Conservation (phyloP, 2,113 vertebrate species). For the Megaleporinus macrocephalus region DNA sequence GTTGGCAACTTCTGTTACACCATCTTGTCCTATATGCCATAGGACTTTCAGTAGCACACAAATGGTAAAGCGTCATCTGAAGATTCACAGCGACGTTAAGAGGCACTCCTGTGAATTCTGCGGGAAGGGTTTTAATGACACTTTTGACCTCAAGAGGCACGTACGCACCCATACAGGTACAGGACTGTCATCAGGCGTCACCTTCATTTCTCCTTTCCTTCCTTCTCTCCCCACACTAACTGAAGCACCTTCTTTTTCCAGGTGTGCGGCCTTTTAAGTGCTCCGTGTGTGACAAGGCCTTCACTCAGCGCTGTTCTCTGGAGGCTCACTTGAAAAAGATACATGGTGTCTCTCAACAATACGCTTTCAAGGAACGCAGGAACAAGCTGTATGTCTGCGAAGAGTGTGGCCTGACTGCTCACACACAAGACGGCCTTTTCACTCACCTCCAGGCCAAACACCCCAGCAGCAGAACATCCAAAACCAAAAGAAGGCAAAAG, state of each 20-base stretch:
- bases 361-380: conserved; percentile 84
- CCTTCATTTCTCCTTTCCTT: not conserved
- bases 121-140: conserved; percentile 86
- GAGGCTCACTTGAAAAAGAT: conserved; percentile 88
- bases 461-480: conserved; percentile 74
- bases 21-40: conserved; percentile 71
- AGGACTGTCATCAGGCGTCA: not conserved
- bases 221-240: not conserved
- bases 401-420: conserved; percentile 85
- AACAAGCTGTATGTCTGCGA: conserved; percentile 87
- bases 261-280: conserved; percentile 89
- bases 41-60: conserved; percentile 83
- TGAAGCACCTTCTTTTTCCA: not conserved
- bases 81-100: conserved; percentile 85
- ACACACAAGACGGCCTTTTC: conserved; percentile 82
- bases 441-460: conserved; percentile 77
- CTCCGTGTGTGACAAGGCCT: conserved; percentile 84
- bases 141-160: conserved; percentile 73
- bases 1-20: not conserved
- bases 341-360: conserved; percentile 83
- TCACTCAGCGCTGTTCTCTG: conserved; percentile 87
- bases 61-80: conserved; percentile 86
- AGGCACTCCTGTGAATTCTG: conserved; percentile 85
- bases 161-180: conserved; percentile 86
- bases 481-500: conserved; percentile 5